Conservation (phyloP, 2,888 invertebrate genomes). For the Nasonovia ribisnigri region DNA sequence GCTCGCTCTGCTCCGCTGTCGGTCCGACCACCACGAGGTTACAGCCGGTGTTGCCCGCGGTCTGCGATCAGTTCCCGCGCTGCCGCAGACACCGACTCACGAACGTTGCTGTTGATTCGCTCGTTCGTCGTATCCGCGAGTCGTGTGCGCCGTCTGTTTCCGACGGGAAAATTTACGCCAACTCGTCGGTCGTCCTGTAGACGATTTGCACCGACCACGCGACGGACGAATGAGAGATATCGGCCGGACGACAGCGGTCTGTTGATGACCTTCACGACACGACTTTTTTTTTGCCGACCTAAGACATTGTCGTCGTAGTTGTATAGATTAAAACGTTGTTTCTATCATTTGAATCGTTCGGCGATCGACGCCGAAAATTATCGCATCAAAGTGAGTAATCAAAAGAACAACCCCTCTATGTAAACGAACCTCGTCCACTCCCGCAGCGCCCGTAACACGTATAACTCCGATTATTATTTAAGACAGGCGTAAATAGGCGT, state of each 20-base stretch:
- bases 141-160: neutral
- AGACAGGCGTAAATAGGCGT: neutral
- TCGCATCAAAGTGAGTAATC: conserved; percentile 1
- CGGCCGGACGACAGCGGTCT: neutral
- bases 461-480: neutral
- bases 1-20: conserved; percentile 34
- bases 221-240: neutral
- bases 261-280: neutral
- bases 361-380: neutral
- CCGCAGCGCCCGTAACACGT: neutral
- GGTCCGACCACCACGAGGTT: conserved; percentile 45
- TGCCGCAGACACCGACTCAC: conserved; percentile 26
- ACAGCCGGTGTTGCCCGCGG: conserved; percentile 26
- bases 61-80: conserved; percentile 58
- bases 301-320: neutral
- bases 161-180: neutral
- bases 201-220: neutral
- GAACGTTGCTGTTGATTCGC: neutral
- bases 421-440: neutral
- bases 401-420: neutral
- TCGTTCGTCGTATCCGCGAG: neutral
- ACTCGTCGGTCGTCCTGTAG: neutral
- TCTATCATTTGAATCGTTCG: neutral
- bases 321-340: neutral
- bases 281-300: neutral